Evolutionary conservation across 1,140 invertebrate genomes (phyloP).

Genomic region (Andricus grossulariae): DNA sequence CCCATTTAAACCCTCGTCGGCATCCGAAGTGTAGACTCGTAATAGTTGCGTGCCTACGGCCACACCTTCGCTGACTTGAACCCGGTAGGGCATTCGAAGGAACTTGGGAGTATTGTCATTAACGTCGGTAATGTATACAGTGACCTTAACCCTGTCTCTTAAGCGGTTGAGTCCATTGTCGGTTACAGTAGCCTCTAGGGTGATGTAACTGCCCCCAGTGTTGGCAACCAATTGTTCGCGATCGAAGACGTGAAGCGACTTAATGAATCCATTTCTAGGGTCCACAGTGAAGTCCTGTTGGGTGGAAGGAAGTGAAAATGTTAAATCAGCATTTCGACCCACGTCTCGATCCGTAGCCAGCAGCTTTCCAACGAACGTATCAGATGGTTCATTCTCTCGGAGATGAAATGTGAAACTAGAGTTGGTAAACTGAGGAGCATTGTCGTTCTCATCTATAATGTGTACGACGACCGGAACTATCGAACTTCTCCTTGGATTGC

Average conservation of each 20-base stretch:
- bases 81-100: conserved; percentile 86
- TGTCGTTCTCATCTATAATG: conserved; percentile 97
- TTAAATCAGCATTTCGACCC: conserved; percentile 93
- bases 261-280: conserved; percentile 93
- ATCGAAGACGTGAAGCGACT: conserved; percentile 90
- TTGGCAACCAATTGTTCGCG: conserved; percentile 87
- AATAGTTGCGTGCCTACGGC: conserved; percentile 87
- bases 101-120: conserved; percentile 96
- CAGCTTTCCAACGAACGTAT: conserved; percentile 93
- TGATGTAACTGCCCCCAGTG: conserved; percentile 86
- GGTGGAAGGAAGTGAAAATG: conserved; percentile 86
- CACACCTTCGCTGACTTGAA: conserved; percentile 90
- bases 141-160: conserved; percentile 91
- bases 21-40: conserved; percentile 89
- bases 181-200: conserved; percentile 88
- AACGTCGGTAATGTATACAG: conserved; percentile 91
- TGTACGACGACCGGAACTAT: conserved; percentile 92
- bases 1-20: conserved; percentile 93
- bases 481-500: conserved; percentile 84
- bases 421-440: conserved; percentile 91
- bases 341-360: conserved; percentile 93
- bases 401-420: conserved; percentile 90
- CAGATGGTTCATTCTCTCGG: conserved; percentile 90
- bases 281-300: conserved; percentile 93
- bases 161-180: conserved; percentile 90